Conservation (phyloP, 2,888 invertebrate genomes). For the Lepidochitona cinerea region DNA sequence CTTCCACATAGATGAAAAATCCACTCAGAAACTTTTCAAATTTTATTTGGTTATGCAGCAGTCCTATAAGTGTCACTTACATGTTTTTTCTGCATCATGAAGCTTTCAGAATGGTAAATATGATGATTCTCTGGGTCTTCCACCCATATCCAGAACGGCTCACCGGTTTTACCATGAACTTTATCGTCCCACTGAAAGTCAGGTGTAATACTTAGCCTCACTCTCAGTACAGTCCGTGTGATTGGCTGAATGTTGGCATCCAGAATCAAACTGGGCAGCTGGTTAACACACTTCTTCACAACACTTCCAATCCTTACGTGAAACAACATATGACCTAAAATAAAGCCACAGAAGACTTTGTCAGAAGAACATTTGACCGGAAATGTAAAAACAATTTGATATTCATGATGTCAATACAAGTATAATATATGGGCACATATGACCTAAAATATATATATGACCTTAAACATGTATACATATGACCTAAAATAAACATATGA, state of each 20-base stretch:
- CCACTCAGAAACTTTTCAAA: no score
- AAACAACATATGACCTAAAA: slow-evolving; percentile 79
- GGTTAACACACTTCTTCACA: slow-evolving; percentile 86
- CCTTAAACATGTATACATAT: no score
- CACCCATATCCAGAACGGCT: slow-evolving; percentile 98
- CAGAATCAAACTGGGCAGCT: slow-evolving; percentile 87
- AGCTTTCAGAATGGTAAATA: slow-evolving; percentile 96
- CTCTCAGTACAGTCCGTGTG: slow-evolving; percentile 83
- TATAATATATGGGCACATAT: no score
- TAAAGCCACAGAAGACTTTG: no score
- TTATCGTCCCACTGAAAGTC: slow-evolving; percentile 84
- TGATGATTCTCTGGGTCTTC: slow-evolving; percentile 95
- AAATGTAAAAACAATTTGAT: no score
- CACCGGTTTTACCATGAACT: slow-evolving; percentile 88
- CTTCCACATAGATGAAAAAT: no score
- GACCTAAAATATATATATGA: no score
- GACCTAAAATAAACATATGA: no score
- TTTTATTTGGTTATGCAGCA: no score
- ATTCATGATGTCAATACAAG: no score
- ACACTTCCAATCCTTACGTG: slow-evolving; percentile 83
- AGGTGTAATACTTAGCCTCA: slow-evolving; percentile 81
- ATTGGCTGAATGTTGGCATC: slow-evolving; percentile 94
- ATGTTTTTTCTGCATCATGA: slow-evolving; percentile 86
- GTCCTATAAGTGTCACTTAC: no score
- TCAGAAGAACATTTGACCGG: no score